Percentiles rank a stretch among this genome's conserved stretches.
phyloP scores from a whole-genome alignment of 2,888 invertebrate species.

The Parnassius mnemosyne region DNA sequence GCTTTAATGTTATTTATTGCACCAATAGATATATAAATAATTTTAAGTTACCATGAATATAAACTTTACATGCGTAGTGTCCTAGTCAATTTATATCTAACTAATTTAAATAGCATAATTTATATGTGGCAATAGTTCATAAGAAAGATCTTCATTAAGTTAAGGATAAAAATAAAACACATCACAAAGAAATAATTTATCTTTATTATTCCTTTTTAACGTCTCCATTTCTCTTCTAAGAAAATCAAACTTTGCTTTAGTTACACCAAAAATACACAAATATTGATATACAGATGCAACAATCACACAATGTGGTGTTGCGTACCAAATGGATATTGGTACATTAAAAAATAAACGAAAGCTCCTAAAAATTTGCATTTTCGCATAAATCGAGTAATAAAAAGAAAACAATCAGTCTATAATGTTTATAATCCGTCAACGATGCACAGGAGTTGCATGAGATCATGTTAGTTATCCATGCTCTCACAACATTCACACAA shows the following conservation, averaged over 20 bases:
- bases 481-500: slow-evolving; percentile 43
- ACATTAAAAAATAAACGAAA: slow-evolving; percentile 49
- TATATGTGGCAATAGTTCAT: slow-evolving; percentile 12
- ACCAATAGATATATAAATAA: slow-evolving; percentile 12
- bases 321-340: slow-evolving; percentile 55
- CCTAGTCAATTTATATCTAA: slow-evolving; percentile 26
- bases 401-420: slow-evolving; percentile 58
- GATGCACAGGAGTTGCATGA: slow-evolving; percentile 52
- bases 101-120: slow-evolving; percentile 21
- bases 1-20: slow-evolving; percentile 28
- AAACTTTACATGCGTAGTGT: slow-evolving; percentile 11
- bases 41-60: slow-evolving; percentile 30
- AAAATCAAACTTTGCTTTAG: slow-evolving; percentile 78
- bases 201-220: slow-evolving; percentile 77
- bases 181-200: slow-evolving; percentile 76
- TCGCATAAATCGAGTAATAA: slow-evolving; percentile 38
- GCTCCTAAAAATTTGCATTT: slow-evolving; percentile 42
- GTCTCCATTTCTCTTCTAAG: slow-evolving; percentile 77
- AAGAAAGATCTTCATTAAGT: slow-evolving; percentile 7
- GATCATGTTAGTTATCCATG: slow-evolving; percentile 55
- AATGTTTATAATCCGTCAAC: slow-evolving; percentile 39
- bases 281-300: slow-evolving; percentile 67
- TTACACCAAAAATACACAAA: slow-evolving; percentile 79
- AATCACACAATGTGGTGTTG: slow-evolving; percentile 57
- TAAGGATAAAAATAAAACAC: slow-evolving; percentile 61